phyloP scores from a whole-genome alignment of 2,797 vertebrate genomes.

The Holocentrus rufus region DNA sequence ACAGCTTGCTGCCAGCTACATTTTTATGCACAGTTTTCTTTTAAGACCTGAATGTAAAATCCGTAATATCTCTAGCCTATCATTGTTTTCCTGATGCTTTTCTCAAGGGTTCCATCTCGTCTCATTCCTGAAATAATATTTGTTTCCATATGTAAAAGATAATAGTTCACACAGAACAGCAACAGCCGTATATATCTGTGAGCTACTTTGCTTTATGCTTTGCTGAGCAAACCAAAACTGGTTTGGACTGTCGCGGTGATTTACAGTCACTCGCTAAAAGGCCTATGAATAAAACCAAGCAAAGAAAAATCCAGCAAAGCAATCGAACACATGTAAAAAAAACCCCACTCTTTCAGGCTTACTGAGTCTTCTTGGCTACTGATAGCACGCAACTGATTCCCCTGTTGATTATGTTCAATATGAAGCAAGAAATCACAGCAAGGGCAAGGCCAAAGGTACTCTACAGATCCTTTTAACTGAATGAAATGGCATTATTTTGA shows the following conservation, averaged over 20 bases:
- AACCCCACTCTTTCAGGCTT: neutral
- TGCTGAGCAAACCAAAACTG: neutral
- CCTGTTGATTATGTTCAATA: slow-evolving; percentile 11
- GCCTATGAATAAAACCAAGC: slow-evolving; percentile 28
- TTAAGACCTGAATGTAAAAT: slow-evolving; percentile 39
- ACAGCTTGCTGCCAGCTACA: slow-evolving; percentile 26
- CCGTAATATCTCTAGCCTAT: neutral
- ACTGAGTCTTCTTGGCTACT: neutral
- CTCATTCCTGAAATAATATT: neutral
- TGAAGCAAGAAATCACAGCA: neutral
- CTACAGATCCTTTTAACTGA: neutral
- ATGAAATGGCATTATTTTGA: too few species aligned
- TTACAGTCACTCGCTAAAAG: slow-evolving; percentile 42
- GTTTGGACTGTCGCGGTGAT: neutral
- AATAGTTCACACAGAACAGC: neutral
- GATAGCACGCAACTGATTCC: slow-evolving; percentile 24
- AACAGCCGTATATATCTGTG: neutral
- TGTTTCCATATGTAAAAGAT: neutral
- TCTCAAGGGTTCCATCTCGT: neutral
- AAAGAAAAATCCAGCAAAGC: slow-evolving; percentile 15
- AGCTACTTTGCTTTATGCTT: neutral
- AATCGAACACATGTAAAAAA: slow-evolving; percentile 26
- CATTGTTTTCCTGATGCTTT: neutral
- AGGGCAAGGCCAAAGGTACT: too few species aligned
- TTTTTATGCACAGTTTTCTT: neutral